phyloP scores from a whole-genome alignment of 2,888 invertebrate genomes.

The Epinotia demarniana region DNA sequence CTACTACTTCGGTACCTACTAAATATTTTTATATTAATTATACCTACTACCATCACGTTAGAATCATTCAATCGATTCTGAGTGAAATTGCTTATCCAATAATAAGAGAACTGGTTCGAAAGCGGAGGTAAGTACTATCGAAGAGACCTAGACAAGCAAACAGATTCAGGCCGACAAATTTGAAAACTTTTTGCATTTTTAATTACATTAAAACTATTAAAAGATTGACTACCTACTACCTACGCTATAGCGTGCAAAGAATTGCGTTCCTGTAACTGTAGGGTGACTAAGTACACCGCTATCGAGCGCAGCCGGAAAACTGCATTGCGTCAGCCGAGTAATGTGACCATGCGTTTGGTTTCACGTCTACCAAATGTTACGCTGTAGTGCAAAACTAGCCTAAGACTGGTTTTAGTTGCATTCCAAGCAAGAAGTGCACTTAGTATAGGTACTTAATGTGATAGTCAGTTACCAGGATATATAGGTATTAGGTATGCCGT shows the following conservation, averaged over 20 bases:
- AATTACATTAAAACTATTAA: no score
- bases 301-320: conserved; percentile 41
- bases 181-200: no score
- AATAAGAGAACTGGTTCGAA: no score
- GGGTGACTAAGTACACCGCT: conserved; percentile 29
- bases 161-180: no score
- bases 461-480: not conserved
- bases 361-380: not conserved
- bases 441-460: not conserved
- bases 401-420: not conserved
- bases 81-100: no score
- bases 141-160: no score
- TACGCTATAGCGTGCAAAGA: conserved; percentile 4
- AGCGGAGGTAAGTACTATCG: no score
- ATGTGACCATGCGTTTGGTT: conserved; percentile 23
- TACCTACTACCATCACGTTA: no score
- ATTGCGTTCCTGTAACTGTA: conserved; percentile 19
- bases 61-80: no score
- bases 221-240: not conserved
- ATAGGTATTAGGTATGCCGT: not conserved
- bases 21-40: no score
- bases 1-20: no score
- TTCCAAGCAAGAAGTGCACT: no score
- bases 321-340: conserved; percentile 39
- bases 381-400: not conserved